Conservation (phyloP, 2,888 invertebrate species). For the Ophraella communa region DNA sequence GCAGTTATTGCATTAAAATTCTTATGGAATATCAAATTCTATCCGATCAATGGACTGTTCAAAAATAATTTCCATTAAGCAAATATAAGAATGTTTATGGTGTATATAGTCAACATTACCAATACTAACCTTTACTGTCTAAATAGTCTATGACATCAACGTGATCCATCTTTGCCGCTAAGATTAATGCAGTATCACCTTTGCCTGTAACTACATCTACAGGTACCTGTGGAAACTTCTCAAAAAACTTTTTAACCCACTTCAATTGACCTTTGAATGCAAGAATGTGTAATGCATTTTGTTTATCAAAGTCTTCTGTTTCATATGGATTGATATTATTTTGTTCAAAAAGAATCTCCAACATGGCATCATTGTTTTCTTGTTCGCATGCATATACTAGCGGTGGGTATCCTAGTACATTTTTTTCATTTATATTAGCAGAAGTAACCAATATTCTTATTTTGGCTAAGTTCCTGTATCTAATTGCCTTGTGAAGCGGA, state of each 20-base stretch:
- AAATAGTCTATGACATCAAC: conserved; percentile 14
- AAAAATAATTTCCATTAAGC: too few species aligned
- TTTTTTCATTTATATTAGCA: conserved; percentile 21
- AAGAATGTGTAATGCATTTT: conserved; percentile 19
- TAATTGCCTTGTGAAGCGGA: conserved; percentile 21
- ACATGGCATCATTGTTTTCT: conserved; percentile 17
- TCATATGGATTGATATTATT: conserved; percentile 17
- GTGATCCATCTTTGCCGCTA: conserved; percentile 26
- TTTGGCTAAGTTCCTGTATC: conserved; percentile 15
- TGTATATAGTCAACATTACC: too few species aligned
- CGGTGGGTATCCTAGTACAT: conserved; percentile 16
- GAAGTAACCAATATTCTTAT: conserved; percentile 21
- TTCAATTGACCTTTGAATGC: conserved; percentile 19
- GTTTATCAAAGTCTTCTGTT: conserved; percentile 4
- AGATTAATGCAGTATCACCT: conserved; percentile 21
- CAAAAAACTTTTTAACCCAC: conserved; percentile 12
- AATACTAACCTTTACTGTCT: conserved; percentile 18
- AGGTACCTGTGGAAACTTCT: conserved; percentile 21
- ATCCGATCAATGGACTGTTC: too few species aligned
- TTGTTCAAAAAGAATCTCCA: conserved; percentile 14
- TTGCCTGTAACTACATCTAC: conserved; percentile 16
- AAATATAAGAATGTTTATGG: too few species aligned
- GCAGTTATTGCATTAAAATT: too few species aligned
- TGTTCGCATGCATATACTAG: conserved; percentile 24
- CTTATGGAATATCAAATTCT: too few species aligned